A percentile compares a stretch with the other conserved stretches of the same genome.
phyloP scores from a whole-genome alignment of 1,140 invertebrate genomes.

The Meloidogyne floridensis region DNA sequence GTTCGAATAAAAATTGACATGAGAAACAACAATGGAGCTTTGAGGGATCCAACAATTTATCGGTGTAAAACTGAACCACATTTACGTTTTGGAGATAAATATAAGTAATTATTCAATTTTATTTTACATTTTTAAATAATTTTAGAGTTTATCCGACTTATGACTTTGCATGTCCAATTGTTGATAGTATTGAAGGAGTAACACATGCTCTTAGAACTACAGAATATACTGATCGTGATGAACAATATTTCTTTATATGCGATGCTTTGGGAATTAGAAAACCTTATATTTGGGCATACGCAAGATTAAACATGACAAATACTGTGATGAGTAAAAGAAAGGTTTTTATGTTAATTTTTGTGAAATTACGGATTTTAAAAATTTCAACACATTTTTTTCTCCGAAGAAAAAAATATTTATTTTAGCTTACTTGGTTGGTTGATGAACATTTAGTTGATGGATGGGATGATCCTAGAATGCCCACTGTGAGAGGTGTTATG shows the following conservation, averaged over 20 bases:
- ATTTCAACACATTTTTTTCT: not conserved
- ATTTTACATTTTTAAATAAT: slow-evolving; percentile 23
- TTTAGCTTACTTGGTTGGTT: slow-evolving; percentile 88
- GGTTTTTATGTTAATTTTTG: slow-evolving; percentile 18
- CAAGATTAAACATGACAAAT: slow-evolving; percentile 83
- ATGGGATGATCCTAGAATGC: slow-evolving; percentile 98
- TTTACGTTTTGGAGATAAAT: slow-evolving; percentile 87
- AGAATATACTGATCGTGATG: slow-evolving; percentile 96
- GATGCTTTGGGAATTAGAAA: slow-evolving; percentile 81
- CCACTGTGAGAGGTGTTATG: slow-evolving; percentile 92
- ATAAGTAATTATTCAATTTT: slow-evolving; percentile 76
- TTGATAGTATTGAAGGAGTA: slow-evolving; percentile 93
- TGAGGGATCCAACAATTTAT: slow-evolving; percentile 98
- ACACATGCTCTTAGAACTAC: slow-evolving; percentile 95
- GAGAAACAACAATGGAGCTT: slow-evolving; percentile 89
- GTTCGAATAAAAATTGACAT: slow-evolving; percentile 97
- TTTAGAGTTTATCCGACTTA: slow-evolving; percentile 95
- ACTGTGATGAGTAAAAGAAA: slow-evolving; percentile 96
- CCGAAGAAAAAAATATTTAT: not conserved
- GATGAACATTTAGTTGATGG: slow-evolving; percentile 88
- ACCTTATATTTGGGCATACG: slow-evolving; percentile 93
- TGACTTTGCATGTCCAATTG: slow-evolving; percentile 98
- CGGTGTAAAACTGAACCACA: slow-evolving; percentile 94
- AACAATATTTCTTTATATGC: slow-evolving; percentile 88
- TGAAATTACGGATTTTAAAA: too few species aligned